These are phyloP conservation scores for Hyaena hyaena DNA, from an alignment of 2,113 vertebrate species.

Conservation along the genomic window DNA sequence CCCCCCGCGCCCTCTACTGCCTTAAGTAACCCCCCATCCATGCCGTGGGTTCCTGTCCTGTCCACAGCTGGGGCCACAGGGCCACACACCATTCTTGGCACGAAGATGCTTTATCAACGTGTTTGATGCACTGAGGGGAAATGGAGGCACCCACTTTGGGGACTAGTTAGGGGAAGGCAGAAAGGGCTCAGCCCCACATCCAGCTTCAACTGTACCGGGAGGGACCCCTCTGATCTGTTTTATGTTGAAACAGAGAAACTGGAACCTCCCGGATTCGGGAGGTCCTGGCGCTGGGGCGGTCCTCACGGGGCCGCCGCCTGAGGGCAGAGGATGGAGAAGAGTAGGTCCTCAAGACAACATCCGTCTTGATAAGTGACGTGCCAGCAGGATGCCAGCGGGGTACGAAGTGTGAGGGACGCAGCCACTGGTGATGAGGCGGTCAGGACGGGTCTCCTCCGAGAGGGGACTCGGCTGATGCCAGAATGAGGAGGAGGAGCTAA, in stretches of 20 bases:
- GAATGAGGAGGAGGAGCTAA: too few relatives aligned
- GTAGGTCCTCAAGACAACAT: too few relatives aligned
- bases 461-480: not conserved
- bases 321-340: not conserved
- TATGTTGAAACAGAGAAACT: not conserved
- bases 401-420: fast-evolving
- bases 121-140: not conserved
- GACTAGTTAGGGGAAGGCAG: not conserved
- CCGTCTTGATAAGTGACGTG: not conserved
- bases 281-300: not conserved
- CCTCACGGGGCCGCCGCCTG: not conserved
- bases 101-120: not conserved
- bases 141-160: not conserved
- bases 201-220: not conserved
- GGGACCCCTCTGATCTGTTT: not conserved
- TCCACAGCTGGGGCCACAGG: not conserved
- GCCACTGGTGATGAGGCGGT: not conserved
- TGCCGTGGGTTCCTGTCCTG: not conserved
- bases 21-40: fast-evolving
- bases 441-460: not conserved
- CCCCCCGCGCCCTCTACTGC: not conserved
- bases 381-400: not conserved
- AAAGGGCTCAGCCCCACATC: not conserved
- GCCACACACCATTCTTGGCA: not conserved
- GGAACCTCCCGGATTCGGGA: not conserved